Conservation (phyloP, 2,888 invertebrate species). For the Sarcophaga rosellei region DNA sequence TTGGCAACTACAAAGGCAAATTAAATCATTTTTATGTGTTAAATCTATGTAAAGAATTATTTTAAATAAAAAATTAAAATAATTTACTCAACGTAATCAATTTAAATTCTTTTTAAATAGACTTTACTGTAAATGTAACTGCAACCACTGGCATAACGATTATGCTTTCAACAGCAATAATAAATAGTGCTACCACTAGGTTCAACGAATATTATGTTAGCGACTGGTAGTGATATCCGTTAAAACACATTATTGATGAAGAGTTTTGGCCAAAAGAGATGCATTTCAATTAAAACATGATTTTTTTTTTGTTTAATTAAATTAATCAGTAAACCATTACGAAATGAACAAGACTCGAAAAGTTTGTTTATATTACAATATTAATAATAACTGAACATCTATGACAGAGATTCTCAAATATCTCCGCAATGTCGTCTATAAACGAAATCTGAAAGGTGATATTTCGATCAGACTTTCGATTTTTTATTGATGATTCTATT, state of each 20-base stretch:
- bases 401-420: not conserved
- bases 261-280: slow-evolving; percentile 32
- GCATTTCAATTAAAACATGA: slow-evolving; percentile 50
- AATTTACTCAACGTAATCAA: no score
- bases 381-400: not conserved
- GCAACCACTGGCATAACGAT: slow-evolving; percentile 5
- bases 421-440: not conserved
- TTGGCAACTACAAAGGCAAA: not conserved
- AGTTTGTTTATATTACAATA: not conserved
- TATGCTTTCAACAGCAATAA: not conserved
- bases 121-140: not conserved
- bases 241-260: slow-evolving; percentile 24
- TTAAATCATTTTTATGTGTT: no score
- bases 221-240: not conserved
- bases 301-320: slow-evolving; percentile 63
- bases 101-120: not conserved
- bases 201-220: not conserved
- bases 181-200: not conserved
- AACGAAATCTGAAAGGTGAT: not conserved
- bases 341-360: slow-evolving; percentile 39
- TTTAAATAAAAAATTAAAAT: no score
- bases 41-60: no score
- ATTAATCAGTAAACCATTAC: slow-evolving; percentile 60
- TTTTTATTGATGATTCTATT: no score
- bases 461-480: no score